A percentile compares a stretch with the other conserved stretches of the same genome.
Evolutionary conservation across 1,140 invertebrate genomes (phyloP).

Genomic region (Aphaenogaster ashmeadi): DNA sequence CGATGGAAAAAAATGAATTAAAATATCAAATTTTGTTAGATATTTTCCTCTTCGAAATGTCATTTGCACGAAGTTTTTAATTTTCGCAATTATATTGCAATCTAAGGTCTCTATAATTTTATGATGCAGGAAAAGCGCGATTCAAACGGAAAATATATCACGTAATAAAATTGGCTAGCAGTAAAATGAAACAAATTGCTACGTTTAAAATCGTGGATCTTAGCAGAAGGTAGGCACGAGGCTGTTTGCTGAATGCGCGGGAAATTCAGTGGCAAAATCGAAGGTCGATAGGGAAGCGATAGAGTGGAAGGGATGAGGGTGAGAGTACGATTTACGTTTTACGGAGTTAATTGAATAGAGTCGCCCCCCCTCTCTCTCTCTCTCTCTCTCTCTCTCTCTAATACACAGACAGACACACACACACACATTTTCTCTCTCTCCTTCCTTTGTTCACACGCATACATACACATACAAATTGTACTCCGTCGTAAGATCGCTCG

Average conservation of each 20-base stretch:
- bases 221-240: constrained; percentile 42
- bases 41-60: neutral
- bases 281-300: constrained; percentile 60
- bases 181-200: constrained; percentile 53
- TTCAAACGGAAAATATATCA: constrained; percentile 4
- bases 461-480: constrained; percentile 5
- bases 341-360: constrained; percentile 79
- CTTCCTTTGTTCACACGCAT: neutral
- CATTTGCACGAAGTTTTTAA: neutral
- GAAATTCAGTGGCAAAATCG: constrained; percentile 54
- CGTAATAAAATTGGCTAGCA: constrained; percentile 39
- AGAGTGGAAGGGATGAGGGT: constrained; percentile 21
- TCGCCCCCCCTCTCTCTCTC: constrained; percentile 16
- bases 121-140: neutral
- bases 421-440: neutral
- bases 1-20: neutral
- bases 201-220: constrained; percentile 51
- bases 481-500: constrained; percentile 75
- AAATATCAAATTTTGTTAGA: neutral
- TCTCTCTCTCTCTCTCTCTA: constrained; percentile 35
- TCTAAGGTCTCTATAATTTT: constrained; percentile 1
- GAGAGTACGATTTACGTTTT: constrained; percentile 78
- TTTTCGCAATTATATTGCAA: neutral
- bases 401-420: no score
- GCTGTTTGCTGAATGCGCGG: constrained; percentile 58